A percentile compares a stretch with the other conserved stretches of the same genome.
phyloP scores from a whole-genome alignment of 2,797 vertebrate species.

The Xyrichtys novacula region DNA sequence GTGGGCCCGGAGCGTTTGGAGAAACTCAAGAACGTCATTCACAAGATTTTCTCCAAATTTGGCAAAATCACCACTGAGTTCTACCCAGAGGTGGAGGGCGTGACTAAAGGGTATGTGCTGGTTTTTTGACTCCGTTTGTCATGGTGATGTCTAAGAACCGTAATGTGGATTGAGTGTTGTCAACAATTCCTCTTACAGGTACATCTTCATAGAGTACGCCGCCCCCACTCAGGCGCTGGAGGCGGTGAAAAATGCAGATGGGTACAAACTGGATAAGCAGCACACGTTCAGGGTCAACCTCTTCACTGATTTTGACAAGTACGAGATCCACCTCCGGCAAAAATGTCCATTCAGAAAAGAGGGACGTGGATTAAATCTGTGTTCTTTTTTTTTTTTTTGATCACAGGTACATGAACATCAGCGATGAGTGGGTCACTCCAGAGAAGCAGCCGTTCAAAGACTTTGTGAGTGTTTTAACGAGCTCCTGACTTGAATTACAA shows the following conservation, averaged over 20 bases:
- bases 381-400: slow-evolving; percentile 12
- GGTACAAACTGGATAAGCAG: slow-evolving; percentile 98
- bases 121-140: not conserved
- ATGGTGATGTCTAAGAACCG: too few relatives aligned
- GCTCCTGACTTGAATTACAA: too few relatives aligned
- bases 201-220: slow-evolving; percentile 96
- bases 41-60: slow-evolving; percentile 99
- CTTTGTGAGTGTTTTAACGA: slow-evolving; percentile 90
- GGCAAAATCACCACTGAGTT: slow-evolving; percentile 97
- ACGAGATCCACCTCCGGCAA: slow-evolving; percentile 30
- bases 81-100: slow-evolving; percentile 94
- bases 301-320: slow-evolving; percentile 99
- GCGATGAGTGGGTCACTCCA: slow-evolving; percentile 97
- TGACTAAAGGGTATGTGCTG: slow-evolving; percentile 92
- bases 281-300: slow-evolving; percentile 98
- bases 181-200: slow-evolving; percentile 78
- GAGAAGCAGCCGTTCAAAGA: slow-evolving; percentile 99
- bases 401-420: slow-evolving; percentile 96
- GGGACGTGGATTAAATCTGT: not conserved
- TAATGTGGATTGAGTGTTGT: not conserved
- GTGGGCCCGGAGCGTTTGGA: slow-evolving; percentile 95
- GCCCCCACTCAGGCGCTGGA: slow-evolving; percentile 92
- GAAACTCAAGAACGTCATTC: slow-evolving; percentile 97
- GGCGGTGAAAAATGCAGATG: slow-evolving; percentile 95
- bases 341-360: not conserved